Conservation (phyloP, 2,888 invertebrate genomes). For the Laothoe populi region DNA sequence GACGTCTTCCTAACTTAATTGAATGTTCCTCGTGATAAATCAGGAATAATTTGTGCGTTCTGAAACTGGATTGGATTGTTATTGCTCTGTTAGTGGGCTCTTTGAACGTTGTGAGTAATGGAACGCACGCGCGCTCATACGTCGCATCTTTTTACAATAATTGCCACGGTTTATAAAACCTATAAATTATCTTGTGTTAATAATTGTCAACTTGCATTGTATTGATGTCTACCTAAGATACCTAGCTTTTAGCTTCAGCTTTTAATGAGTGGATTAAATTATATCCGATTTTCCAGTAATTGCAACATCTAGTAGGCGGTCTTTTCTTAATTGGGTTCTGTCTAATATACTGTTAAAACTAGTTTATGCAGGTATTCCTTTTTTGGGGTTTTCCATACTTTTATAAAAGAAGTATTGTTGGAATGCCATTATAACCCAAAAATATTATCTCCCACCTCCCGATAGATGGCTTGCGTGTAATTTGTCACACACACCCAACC, state of each 20-base stretch:
- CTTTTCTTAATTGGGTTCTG: no score
- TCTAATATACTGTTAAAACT: no score
- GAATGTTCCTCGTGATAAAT: constrained; percentile 66
- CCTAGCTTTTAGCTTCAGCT: no score
- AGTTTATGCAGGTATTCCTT: no score
- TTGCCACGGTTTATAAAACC: constrained; percentile 23
- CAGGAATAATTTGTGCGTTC: constrained; percentile 62
- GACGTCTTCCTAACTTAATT: constrained; percentile 67
- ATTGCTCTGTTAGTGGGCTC: constrained; percentile 57
- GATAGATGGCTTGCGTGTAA: constrained; percentile 68
- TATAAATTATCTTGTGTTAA: background rate
- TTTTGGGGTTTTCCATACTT: no score
- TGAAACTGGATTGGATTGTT: constrained; percentile 57
- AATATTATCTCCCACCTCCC: constrained; percentile 39
- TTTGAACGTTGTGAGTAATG: constrained; percentile 55
- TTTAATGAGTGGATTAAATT: no score
- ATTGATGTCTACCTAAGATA: no score
- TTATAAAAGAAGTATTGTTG: constrained; percentile 33
- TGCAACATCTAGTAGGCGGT: no score
- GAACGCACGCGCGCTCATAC: constrained; percentile 38
- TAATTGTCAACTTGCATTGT: background rate
- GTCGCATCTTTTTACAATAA: constrained; percentile 32
- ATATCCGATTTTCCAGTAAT: no score
- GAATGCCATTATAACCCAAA: constrained; percentile 44
- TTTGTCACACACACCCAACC: constrained; percentile 76